A percentile compares a stretch with the other conserved stretches of the same genome.
These are phyloP conservation scores for Callospermophilus lateralis DNA, from an alignment of 2,113 vertebrate genomes.

Conservation along the genomic window DNA sequence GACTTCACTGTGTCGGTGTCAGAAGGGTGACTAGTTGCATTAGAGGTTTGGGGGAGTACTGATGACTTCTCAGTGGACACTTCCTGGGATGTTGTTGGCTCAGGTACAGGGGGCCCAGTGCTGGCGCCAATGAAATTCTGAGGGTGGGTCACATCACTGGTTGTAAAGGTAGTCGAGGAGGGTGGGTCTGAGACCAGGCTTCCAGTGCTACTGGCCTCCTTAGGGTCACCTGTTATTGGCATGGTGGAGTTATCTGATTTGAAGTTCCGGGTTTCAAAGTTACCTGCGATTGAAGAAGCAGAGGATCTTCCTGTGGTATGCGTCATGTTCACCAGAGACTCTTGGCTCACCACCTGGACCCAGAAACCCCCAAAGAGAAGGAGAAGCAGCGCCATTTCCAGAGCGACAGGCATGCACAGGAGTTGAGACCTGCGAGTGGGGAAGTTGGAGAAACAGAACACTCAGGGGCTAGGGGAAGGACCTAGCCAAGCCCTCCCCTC, in stretches of 20 bases:
- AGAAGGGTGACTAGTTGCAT: background rate
- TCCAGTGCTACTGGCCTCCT: rapidly evolving
- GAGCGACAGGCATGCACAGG: background rate
- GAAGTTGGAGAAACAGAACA: slow-evolving; percentile 30
- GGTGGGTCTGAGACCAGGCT: rapidly evolving
- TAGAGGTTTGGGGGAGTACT: background rate
- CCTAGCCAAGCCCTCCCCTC: slow-evolving; percentile 17
- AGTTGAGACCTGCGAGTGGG: slow-evolving; percentile 8
- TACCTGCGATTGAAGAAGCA: rapidly evolving
- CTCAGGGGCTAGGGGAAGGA: background rate
- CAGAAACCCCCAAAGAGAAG: slow-evolving; percentile 43
- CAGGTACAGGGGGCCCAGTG: rapidly evolving
- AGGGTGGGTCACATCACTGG: rapidly evolving
- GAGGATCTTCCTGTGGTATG: rapidly evolving
- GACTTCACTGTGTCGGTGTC: background rate
- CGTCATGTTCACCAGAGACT: rapidly evolving
- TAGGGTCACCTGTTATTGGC: rapidly evolving
- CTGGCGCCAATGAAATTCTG: rapidly evolving
- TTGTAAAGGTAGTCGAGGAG: rapidly evolving
- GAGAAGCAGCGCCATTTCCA: slow-evolving; percentile 48
- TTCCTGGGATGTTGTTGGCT: background rate
- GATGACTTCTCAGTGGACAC: background rate
- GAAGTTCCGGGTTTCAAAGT: rapidly evolving
- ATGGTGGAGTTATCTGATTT: rapidly evolving
- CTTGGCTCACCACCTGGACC: rapidly evolving